These are phyloP conservation scores for Pangasius sanitwongsei DNA, from an alignment of 2,797 vertebrate genomes.

Conservation along the genomic window DNA sequence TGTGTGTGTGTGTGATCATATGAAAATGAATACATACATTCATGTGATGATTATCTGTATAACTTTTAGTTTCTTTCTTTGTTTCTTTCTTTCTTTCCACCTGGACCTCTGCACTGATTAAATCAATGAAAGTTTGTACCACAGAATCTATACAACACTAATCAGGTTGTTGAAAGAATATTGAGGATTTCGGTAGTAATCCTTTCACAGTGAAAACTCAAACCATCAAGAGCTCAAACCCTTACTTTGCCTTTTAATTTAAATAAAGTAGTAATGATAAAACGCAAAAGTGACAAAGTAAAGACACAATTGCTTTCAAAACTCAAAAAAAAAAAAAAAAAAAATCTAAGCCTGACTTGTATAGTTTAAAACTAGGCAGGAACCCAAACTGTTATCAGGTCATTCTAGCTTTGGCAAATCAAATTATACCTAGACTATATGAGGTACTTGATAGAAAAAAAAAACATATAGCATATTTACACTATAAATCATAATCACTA, in stretches of 20 bases:
- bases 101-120: neutral
- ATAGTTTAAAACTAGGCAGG: neutral
- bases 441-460: neutral
- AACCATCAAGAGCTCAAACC: neutral
- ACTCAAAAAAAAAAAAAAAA: neutral
- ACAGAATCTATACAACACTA: neutral
- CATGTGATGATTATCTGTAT: neutral
- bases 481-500: neutral
- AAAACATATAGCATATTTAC: neutral
- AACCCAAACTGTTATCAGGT: neutral
- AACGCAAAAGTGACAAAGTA: neutral
- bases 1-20: neutral
- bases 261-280: neutral
- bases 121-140: neutral
- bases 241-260: neutral
- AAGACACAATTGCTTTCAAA: neutral
- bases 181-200: neutral
- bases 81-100: conserved; percentile 1
- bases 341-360: neutral
- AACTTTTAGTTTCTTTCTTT: neutral
- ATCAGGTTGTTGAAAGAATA: conserved; percentile 5
- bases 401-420: neutral
- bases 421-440: neutral
- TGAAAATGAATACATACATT: conserved; percentile 19
- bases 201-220: neutral